A percentile compares a stretch with the other conserved stretches of the same genome.
These are phyloP conservation scores for Campylomormyrus tamandua DNA, from an alignment of 2,113 vertebrate species.

Conservation along the genomic window DNA sequence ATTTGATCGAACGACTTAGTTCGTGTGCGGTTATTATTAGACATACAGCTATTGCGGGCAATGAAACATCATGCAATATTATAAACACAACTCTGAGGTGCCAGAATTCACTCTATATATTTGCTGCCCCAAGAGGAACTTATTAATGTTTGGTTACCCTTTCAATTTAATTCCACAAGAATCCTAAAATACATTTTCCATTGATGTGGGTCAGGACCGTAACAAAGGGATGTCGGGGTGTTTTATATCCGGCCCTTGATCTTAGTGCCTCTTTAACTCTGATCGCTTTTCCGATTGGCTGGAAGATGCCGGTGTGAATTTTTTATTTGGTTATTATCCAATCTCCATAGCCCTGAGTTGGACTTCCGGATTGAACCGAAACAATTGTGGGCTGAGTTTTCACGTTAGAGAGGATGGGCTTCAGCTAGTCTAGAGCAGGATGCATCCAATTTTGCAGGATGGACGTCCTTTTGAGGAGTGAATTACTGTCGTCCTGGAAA, in stretches of 20 bases:
- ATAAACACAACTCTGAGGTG: background rate
- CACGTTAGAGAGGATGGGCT: background rate
- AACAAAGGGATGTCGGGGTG: constrained; percentile 20
- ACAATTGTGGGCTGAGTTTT: constrained; percentile 23
- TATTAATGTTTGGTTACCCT: background rate
- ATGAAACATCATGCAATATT: background rate
- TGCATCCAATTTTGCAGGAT: constrained; percentile 15
- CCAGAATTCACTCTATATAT: background rate
- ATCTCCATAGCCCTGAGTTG: background rate
- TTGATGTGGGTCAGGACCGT: constrained; percentile 20
- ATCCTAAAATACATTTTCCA: background rate
- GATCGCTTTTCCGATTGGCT: background rate
- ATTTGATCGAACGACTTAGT: background rate
- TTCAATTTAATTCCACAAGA: background rate
- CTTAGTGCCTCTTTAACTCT: constrained; percentile 13
- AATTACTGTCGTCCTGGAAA: background rate
- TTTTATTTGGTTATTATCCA: background rate
- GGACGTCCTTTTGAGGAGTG: background rate
- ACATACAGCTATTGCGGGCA: background rate
- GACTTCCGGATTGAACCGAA: constrained; percentile 14
- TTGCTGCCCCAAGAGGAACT: background rate
- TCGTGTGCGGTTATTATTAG: background rate
- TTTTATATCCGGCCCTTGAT: constrained; percentile 21
- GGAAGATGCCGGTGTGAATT: background rate
- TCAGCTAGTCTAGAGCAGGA: constrained; percentile 16